A percentile compares a stretch with the other conserved stretches of the same genome.
These are phyloP conservation scores for Neria commutata DNA, from an alignment of 2,888 invertebrate genomes.

Conservation along the genomic window DNA sequence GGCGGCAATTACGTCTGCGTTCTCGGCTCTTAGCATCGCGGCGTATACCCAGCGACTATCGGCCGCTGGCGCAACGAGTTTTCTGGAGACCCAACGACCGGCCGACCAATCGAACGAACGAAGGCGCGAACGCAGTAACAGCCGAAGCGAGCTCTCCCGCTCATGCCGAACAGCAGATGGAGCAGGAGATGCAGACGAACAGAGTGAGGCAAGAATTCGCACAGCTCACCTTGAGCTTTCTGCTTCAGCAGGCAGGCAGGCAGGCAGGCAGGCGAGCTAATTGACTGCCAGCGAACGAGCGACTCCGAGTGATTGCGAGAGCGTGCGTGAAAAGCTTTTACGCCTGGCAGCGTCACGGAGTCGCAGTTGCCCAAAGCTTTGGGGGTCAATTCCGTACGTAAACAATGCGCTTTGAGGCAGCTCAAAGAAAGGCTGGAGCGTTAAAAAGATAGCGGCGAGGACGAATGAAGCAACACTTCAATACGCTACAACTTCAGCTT, in stretches of 20 bases:
- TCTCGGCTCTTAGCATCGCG: slow-evolving; percentile 59
- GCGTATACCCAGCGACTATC: slow-evolving; percentile 59
- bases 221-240: slow-evolving; percentile 14
- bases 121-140: slow-evolving; percentile 2
- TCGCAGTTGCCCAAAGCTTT: neutral
- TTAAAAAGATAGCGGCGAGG: no score
- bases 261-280: neutral
- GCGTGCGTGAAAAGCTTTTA: neutral
- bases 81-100: slow-evolving; percentile 49
- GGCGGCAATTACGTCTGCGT: slow-evolving; percentile 41
- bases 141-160: no score
- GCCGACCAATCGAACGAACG: slow-evolving; percentile 12
- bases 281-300: no score
- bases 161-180: neutral
- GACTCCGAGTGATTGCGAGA: neutral
- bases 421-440: no score
- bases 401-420: neutral
- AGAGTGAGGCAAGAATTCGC: no score
- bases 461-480: no score
- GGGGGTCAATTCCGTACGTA: neutral
- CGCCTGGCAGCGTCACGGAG: neutral
- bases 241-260: slow-evolving; percentile 4
- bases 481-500: no score
- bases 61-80: slow-evolving; percentile 42
- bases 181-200: no score